Evolutionary conservation across 1,140 invertebrate species (phyloP).

Genomic region (Sitophilus oryzae): DNA sequence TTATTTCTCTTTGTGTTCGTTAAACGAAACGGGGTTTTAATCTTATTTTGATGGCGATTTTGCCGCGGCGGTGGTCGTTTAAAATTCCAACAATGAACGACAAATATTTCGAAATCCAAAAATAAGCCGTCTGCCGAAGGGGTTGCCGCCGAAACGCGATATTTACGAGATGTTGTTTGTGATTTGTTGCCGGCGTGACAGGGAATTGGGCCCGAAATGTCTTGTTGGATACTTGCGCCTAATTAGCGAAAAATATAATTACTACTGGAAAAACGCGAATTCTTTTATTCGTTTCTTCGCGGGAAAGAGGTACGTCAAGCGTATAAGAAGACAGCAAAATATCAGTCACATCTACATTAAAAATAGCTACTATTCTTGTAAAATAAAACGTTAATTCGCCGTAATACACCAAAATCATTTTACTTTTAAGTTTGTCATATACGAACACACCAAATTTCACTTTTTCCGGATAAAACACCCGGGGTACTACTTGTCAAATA

Average conservation of each 20-base stretch:
- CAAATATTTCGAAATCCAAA: not conserved
- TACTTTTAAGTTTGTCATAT: too few relatives aligned
- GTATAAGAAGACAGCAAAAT: not conserved
- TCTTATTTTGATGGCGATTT: not conserved
- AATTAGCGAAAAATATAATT: not conserved
- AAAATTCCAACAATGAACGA: not conserved
- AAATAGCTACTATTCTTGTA: too few relatives aligned
- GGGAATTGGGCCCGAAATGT: not conserved
- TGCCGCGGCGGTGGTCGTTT: not conserved
- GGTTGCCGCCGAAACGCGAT: not conserved
- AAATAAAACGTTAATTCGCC: too few relatives aligned
- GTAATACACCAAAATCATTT: too few relatives aligned
- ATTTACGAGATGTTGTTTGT: not conserved
- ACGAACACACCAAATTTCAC: too few relatives aligned
- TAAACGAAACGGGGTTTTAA: not conserved
- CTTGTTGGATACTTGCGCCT: not conserved
- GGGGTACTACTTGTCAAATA: too few relatives aligned
- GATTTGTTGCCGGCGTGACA: not conserved
- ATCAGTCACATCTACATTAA: too few relatives aligned
- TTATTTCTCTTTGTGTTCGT: not conserved
- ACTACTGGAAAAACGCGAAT: not conserved
- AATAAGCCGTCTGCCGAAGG: not conserved
- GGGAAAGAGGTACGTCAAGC: not conserved
- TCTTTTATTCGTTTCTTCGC: not conserved
- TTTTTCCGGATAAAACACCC: too few relatives aligned